phyloP scores from a whole-genome alignment of 2,797 vertebrate genomes.

The Anableps anableps region DNA sequence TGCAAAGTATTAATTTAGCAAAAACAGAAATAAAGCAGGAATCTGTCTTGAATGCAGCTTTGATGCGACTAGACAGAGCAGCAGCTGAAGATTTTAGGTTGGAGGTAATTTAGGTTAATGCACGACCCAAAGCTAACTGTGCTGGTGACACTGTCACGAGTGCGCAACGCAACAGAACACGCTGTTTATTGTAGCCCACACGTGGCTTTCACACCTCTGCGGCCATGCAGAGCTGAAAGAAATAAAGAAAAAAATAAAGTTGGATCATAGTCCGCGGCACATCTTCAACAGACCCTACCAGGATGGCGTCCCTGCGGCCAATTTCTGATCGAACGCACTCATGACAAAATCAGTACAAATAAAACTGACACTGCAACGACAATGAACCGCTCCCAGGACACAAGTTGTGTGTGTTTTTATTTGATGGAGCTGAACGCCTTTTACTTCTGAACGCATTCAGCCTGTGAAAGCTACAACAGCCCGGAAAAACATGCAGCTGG shows the following conservation, averaged over 20 bases:
- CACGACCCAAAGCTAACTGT: constrained; percentile 30
- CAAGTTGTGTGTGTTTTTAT: constrained; percentile 38
- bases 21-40: constrained; percentile 3
- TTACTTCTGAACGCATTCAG: constrained; percentile 39
- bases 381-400: not conserved
- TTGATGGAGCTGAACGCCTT: constrained; percentile 25
- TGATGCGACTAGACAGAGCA: constrained; percentile 24
- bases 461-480: constrained; percentile 4
- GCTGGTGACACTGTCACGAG: constrained; percentile 17
- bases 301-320: constrained; percentile 10
- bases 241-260: constrained; percentile 46
- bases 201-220: constrained; percentile 78
- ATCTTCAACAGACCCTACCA: constrained; percentile 23
- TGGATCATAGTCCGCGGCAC: constrained; percentile 39
- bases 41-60: constrained; percentile 15
- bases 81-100: constrained; percentile 37
- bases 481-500: constrained; percentile 44
- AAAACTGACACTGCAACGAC: not conserved
- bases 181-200: constrained; percentile 75
- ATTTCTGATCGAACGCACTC: constrained; percentile 27
- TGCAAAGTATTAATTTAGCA: constrained; percentile 9
- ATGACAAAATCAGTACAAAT: constrained; percentile 7
- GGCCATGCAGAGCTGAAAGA: constrained; percentile 39
- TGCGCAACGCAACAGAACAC: constrained; percentile 6
- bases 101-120: constrained; percentile 38